Conservation (phyloP, 1,140 invertebrate species). For the Ceratosolen fusciceps region DNA sequence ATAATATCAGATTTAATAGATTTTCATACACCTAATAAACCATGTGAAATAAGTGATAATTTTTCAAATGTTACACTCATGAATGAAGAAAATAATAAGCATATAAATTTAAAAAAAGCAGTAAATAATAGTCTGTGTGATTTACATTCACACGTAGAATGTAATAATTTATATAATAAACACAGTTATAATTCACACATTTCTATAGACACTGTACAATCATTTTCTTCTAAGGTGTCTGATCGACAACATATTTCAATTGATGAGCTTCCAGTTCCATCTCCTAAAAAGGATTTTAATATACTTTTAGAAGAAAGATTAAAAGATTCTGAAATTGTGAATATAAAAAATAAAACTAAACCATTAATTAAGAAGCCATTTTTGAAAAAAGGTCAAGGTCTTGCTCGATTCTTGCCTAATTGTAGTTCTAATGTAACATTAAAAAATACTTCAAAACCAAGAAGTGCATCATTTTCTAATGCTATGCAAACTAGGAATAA, state of each 20-base stretch:
- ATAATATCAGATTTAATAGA: constrained; percentile 35
- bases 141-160: constrained; percentile 9
- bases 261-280: constrained; percentile 67
- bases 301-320: constrained; percentile 66
- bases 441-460: constrained; percentile 19
- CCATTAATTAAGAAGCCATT: constrained; percentile 62
- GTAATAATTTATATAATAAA: constrained; percentile 32
- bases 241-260: constrained; percentile 50
- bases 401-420: constrained; percentile 63
- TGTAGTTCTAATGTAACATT: constrained; percentile 26
- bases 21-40: constrained; percentile 41
- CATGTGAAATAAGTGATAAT: background rate
- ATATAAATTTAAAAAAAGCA: constrained; percentile 20
- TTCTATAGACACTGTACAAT: constrained; percentile 54
- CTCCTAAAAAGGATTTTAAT: constrained; percentile 67
- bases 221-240: constrained; percentile 49
- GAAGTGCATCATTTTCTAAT: constrained; percentile 64
- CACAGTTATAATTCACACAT: constrained; percentile 37
- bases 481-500: constrained; percentile 13
- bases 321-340: constrained; percentile 51
- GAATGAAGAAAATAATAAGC: constrained; percentile 11
- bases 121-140: constrained; percentile 18
- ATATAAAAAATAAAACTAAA: constrained; percentile 40
- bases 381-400: constrained; percentile 70
- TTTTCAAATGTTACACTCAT: constrained; percentile 7